These are phyloP conservation scores for Latrodectus hesperus DNA, from an alignment of 2,888 invertebrate genomes.

Conservation along the genomic window DNA sequence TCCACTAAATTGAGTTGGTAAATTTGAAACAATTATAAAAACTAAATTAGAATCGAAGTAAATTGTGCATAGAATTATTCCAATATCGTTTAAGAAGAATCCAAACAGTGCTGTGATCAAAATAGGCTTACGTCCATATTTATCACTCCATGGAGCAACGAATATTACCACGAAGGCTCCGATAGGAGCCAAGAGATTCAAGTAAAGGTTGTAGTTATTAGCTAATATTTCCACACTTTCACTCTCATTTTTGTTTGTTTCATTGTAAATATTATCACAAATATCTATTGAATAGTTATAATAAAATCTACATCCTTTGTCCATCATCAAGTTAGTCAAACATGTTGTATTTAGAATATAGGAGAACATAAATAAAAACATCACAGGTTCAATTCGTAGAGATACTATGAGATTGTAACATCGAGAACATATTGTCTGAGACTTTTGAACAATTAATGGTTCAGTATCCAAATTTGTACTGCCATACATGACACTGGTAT, in stretches of 20 bases:
- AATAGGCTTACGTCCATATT: slow-evolving; percentile 66
- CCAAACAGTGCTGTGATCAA: slow-evolving; percentile 59
- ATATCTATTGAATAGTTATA: slow-evolving; percentile 38
- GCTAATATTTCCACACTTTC: slow-evolving; percentile 43
- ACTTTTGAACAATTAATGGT: too few relatives aligned
- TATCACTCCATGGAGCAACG: slow-evolving; percentile 70
- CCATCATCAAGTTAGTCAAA: slow-evolving; percentile 62
- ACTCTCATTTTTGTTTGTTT: slow-evolving; percentile 20
- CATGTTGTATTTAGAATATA: slow-evolving; percentile 52
- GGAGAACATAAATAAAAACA: slow-evolving; percentile 67
- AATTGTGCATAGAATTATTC: slow-evolving; percentile 40
- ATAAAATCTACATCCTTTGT: slow-evolving; percentile 55
- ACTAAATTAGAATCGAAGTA: slow-evolving; percentile 37
- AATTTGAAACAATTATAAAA: slow-evolving; percentile 39
- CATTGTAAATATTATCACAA: not conserved
- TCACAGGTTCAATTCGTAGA: slow-evolving; percentile 50
- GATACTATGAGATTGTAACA: not conserved
- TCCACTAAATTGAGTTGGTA: slow-evolving; percentile 44
- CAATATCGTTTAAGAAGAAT: slow-evolving; percentile 40
- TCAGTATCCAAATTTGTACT: too few relatives aligned
- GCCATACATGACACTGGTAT: too few relatives aligned
- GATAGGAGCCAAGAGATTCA: slow-evolving; percentile 53
- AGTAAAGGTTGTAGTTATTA: slow-evolving; percentile 55
- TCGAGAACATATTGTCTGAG: too few relatives aligned
- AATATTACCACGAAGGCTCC: slow-evolving; percentile 51